phyloP scores from a whole-genome alignment of 2,888 invertebrate species.

The Hoplodrina ambigua region DNA sequence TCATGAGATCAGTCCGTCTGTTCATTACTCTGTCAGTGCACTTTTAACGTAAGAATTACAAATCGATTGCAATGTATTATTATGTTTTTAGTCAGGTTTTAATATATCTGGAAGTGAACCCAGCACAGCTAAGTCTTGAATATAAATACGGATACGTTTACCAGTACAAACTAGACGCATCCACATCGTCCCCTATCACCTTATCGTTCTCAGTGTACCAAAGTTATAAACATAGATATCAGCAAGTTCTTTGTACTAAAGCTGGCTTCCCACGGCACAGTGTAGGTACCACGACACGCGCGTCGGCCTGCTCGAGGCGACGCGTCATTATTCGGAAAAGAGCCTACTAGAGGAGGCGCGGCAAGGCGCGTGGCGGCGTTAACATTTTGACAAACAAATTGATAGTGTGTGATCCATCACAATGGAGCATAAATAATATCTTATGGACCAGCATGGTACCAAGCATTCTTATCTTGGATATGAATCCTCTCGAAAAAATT shows the following conservation, averaged over 20 bases:
- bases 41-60: not conserved
- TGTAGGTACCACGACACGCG: not conserved
- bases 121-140: not conserved
- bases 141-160: conserved; percentile 7
- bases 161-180: conserved; percentile 35
- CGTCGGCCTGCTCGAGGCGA: not conserved
- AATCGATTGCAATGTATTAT: not conserved
- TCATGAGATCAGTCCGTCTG: too few relatives aligned
- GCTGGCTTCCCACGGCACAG: not conserved
- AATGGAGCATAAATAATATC: too few relatives aligned
- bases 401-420: too few relatives aligned
- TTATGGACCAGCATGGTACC: too few relatives aligned
- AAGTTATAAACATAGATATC: conserved; percentile 40
- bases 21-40: too few relatives aligned
- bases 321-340: too few relatives aligned
- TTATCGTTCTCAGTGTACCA: conserved; percentile 19
- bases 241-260: conserved; percentile 21
- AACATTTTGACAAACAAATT: too few relatives aligned
- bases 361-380: too few relatives aligned
- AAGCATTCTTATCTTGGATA: too few relatives aligned
- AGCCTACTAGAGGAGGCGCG: too few relatives aligned
- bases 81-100: too few relatives aligned
- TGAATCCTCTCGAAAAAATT: too few relatives aligned
- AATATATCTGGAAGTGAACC: not conserved
- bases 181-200: conserved; percentile 12